Evolutionary conservation across 1,140 invertebrate species (phyloP), one percentile per base, ranked within the genome.

Genomic region (Drosophila paulistorum): DNA sequence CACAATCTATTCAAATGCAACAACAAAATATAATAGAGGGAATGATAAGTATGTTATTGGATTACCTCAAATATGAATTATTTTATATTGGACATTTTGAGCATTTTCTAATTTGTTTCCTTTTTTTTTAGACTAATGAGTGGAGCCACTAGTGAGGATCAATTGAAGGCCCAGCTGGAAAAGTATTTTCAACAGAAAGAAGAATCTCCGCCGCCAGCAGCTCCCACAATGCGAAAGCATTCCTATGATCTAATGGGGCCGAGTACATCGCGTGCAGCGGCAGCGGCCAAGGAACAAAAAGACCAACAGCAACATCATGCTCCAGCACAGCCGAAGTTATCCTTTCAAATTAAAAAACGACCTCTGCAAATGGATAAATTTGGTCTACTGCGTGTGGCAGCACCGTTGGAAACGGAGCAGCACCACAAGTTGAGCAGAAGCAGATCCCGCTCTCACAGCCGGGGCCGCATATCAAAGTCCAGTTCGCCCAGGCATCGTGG

Each of bases 331-430:
- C 66, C 60, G 9, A 86, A 90, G 14, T 68, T 91, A 1, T 91
- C 90, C 11, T 91, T 91, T 73, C 90, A 91, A 64, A 84, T 91
- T 14, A 90, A 82, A 23, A 90, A 81, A 30, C 84, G 82, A 69
- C 93, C 93, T 41, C 90, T 93, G 54, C 94, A 95, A 30, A 91
- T 95, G 71, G 95, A 95, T 90, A 95, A 95, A 91, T 95, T 95
- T 76, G 95, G 95, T 3, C 94, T 94, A 63, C 94, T 95, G 90
- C 93, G 94, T 0, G 77, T 95, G 57, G 92, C 94, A 17, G 82
- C 94, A 81, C 93, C 94, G 37, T 91, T 77, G 17, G 77, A 75
- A 58, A 20, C 45, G 3, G 17, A 23, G 10, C 14, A 48, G 2
- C 45, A 51, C 10, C 17, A 42, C 0, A 37, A 71, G 7, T 26